phyloP scores from a whole-genome alignment of 35 echinoderm and acorn worm species.

The Ophioderma brevispina region DNA sequence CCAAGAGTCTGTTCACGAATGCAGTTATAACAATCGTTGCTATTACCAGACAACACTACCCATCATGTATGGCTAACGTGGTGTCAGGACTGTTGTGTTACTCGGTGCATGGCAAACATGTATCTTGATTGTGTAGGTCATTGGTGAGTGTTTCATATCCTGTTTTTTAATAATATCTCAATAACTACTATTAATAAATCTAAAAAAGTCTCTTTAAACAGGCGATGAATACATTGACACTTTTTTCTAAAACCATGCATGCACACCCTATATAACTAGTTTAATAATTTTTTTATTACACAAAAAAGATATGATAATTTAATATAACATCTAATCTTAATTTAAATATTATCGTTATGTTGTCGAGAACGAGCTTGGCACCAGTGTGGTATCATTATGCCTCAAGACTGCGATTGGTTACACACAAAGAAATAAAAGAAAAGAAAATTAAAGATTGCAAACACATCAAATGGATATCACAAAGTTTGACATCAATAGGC shows the following conservation, averaged over 20 bases:
- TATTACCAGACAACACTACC: no score
- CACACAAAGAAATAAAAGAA: not conserved
- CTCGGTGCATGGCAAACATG: no score
- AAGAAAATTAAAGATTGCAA: not conserved
- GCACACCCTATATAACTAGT: not conserved
- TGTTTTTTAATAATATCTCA: not conserved
- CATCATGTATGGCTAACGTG: no score
- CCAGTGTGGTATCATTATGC: not conserved
- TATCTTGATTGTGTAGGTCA: no score
- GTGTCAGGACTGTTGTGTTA: no score
- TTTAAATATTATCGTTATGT: not conserved
- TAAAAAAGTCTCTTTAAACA: conserved; percentile 1
- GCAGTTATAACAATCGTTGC: no score
- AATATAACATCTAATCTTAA: not conserved
- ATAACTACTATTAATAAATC: not conserved
- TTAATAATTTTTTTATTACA: not conserved
- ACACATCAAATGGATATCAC: not conserved
- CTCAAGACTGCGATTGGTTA: not conserved
- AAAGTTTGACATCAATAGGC: no score
- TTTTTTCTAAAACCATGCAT: not conserved
- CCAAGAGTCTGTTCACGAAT: no score
- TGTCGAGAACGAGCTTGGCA: not conserved
- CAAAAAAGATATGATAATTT: not conserved
- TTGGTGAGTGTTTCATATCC: not conserved
- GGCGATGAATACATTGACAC: not conserved